phyloP scores from a whole-genome alignment of 2,888 invertebrate genomes.

The Rhopalosiphum nymphaeae region DNA sequence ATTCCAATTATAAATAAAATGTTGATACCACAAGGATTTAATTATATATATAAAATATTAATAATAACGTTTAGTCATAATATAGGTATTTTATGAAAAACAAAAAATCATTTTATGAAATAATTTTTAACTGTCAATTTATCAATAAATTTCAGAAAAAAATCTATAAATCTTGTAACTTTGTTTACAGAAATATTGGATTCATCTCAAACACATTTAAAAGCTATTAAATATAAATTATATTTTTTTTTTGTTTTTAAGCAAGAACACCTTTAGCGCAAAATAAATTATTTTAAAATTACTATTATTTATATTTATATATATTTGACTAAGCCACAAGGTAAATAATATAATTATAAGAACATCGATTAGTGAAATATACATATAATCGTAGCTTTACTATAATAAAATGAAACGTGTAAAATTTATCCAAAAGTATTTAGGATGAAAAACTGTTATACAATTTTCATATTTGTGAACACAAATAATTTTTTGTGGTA shows the following conservation, averaged over 20 bases:
- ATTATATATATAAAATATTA: too few species aligned
- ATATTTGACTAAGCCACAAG: neutral
- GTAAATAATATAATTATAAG: neutral
- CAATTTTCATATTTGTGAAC: neutral
- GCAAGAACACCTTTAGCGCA: neutral
- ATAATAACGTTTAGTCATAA: too few species aligned
- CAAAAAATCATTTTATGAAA: neutral
- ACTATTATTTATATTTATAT: neutral
- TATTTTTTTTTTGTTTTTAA: neutral
- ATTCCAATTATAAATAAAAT: too few species aligned
- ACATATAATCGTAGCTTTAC: neutral
- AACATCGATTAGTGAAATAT: neutral
- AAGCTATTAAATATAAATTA: neutral
- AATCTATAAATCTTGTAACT: neutral
- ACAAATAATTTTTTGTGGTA: neutral
- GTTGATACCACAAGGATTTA: too few species aligned
- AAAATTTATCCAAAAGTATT: neutral
- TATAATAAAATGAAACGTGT: neutral
- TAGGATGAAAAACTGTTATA: neutral
- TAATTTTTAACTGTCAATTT: neutral
- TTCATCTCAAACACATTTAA: neutral
- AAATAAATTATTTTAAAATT: neutral
- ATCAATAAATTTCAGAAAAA: neutral
- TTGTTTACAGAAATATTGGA: neutral
- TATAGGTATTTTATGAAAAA: neutral